phyloP scores from a whole-genome alignment of 2,888 invertebrate species.

The Neoscelio sp. region DNA sequence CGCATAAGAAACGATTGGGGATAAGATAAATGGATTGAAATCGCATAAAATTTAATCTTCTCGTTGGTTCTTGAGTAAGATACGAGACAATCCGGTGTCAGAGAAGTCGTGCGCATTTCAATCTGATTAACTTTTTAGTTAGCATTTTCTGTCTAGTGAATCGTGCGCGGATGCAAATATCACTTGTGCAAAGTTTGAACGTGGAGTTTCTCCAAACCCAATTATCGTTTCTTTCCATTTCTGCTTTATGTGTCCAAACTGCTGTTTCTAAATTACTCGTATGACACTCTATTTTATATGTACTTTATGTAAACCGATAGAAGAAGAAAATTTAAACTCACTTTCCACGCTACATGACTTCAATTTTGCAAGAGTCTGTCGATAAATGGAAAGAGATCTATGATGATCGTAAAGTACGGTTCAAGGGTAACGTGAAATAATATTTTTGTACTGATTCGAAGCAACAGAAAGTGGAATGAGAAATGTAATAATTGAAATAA shows the following conservation, averaged over 20 bases:
- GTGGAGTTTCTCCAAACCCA: slow-evolving; percentile 38
- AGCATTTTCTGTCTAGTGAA: slow-evolving; percentile 36
- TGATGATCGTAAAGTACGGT: not conserved
- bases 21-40: not conserved
- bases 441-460: slow-evolving; percentile 1
- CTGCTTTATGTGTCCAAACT: slow-evolving; percentile 13
- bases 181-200: slow-evolving; percentile 34
- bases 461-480: too few species aligned
- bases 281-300: slow-evolving; percentile 24
- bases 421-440: not conserved
- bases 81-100: slow-evolving; percentile 45
- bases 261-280: slow-evolving; percentile 37
- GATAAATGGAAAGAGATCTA: not conserved
- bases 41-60: not conserved
- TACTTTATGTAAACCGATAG: slow-evolving; percentile 18
- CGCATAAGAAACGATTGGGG: too few species aligned
- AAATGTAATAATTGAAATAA: too few species aligned
- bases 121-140: slow-evolving; percentile 59
- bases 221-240: slow-evolving; percentile 33
- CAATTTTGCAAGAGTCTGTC: slow-evolving; percentile 31
- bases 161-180: slow-evolving; percentile 54
- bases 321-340: slow-evolving; percentile 39
- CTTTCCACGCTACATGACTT: slow-evolving; percentile 31
- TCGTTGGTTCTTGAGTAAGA: slow-evolving; percentile 6
- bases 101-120: slow-evolving; percentile 22